Evolutionary conservation across 2,888 invertebrate species (phyloP), one percentile per base, ranked within the genome.

Genomic region (Salticus scenicus): DNA sequence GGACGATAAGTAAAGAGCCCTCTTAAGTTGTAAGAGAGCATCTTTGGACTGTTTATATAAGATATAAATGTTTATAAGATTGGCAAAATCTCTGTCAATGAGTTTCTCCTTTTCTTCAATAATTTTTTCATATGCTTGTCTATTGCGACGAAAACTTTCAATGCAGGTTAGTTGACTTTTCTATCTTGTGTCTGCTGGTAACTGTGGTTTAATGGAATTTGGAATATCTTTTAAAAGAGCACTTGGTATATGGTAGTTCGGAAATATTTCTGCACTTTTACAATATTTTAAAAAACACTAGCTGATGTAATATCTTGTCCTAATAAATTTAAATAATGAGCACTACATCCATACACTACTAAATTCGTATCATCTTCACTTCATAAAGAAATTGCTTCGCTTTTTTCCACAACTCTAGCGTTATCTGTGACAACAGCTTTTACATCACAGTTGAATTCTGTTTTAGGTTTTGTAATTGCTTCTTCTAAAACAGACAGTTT

Each of bases 111-210:
- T 14, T 20, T 27, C 64, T 64, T 64, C 64, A 20, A 64, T 24
- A 27, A 64, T 64, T 5, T 64, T 64, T 64, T 64, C n/a, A 64
- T 27, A 64, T 27, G 28, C 20, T 64, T 17, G 64, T 28, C 64
- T 64, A 7, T 28, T 64, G 8, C 28, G 64, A 27, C 1, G 28
- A 7, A 64, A 64, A 64, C 24, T 7, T n/a, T n/a, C n/a, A n/a
- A n/a, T n/a, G n/a, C n/a, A n/a, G n/a, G n/a, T n/a, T n/a, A n/a
- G n/a, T n/a, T n/a, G n/a, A n/a, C n/a, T n/a, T n/a, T n/a, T n/a
- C n/a, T n/a, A n/a, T n/a, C n/a, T n/a, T n/a, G n/a, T n/a, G n/a
- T n/a, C n/a, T n/a, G n/a, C n/a, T n/a, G n/a, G n/a, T n/a, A n/a
- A n/a, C n/a, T n/a, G n/a, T n/a, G n/a, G n/a, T n/a, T n/a, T n/a